Base-by-base conservation (phyloP, 2,113 vertebrate species). In the Lamprologus speciosus region DNA sequence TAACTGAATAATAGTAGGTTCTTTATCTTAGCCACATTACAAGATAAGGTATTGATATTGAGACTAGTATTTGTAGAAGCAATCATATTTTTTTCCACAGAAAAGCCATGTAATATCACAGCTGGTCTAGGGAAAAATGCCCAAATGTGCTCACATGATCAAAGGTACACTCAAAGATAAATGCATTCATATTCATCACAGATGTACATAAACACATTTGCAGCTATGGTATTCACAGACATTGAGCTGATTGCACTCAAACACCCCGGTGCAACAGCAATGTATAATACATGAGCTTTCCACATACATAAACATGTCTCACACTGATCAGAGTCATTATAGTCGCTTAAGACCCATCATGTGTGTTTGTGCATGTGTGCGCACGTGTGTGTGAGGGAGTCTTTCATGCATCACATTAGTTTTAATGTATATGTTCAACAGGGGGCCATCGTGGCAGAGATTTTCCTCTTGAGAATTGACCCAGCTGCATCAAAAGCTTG, bases 261-360 rank as follows among this genome's bases (percentile, higher is more conserved):
- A 55, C 80, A 51, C 26, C 73, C 75, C 23, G 35, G 80, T 88
- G 84, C 89, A 82, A 87, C 86, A 86, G 17, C 55, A 33, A 94
- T 95, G 87, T 90, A 92, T 94, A 88, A 93, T 82, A 81, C 89
- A 93, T 93, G 89, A 93, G 84, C 65, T 84, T 75, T 93, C 53
- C 80, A 88, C 89, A 90, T 80, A 85, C 87, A 92, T 91, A 93
- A 93, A 93, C 90, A 94, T 88, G 55, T 60, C 89, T 87, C 75
- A 51, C 87, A 83, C 19, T 87, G 90, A 95, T 93, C 90, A 85
- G 60, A 90, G 83, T 84, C 65, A 92, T 94, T 92, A 92, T 9
- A 82, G 83, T 37, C 45, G 33, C 88, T 93, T 81, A 90, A 88
- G 87, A 81, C 83, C 80, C 91, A 84, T 85, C 42, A 31, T 12